A percentile compares a stretch with the other conserved stretches of the same genome.
phyloP scores from a whole-genome alignment of 2,113 vertebrate species.

The Bos javanicus region DNA sequence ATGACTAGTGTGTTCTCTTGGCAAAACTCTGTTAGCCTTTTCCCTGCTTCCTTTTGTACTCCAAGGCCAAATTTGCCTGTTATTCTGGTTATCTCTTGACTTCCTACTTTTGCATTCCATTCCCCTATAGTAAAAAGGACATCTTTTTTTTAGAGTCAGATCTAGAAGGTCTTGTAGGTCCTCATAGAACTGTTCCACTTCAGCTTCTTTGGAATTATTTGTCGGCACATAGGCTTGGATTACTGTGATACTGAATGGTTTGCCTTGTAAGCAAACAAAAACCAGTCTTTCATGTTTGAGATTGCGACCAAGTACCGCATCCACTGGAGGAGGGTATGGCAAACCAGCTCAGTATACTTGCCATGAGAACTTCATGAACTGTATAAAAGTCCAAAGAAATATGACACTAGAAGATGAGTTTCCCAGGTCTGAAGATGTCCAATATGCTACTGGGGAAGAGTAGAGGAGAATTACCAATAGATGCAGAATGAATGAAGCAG shows the following conservation, averaged over 20 bases:
- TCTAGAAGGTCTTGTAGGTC: background rate
- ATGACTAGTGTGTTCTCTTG: background rate
- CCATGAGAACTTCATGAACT: background rate
- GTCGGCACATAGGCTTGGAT: background rate
- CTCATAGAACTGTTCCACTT: background rate
- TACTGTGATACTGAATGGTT: background rate
- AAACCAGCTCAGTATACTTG: background rate
- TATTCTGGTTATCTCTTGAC: background rate
- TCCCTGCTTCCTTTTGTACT: background rate
- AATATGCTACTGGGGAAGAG: background rate
- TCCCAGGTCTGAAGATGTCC: background rate
- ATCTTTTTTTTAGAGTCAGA: background rate
- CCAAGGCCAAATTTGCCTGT: background rate
- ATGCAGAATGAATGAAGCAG: background rate
- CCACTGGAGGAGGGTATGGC: background rate
- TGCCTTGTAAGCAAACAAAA: background rate
- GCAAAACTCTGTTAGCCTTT: background rate
- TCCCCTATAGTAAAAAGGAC: background rate
- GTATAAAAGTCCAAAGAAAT: background rate
- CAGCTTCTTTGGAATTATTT: background rate
- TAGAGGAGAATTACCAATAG: background rate
- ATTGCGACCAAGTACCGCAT: background rate
- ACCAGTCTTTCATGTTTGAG: background rate
- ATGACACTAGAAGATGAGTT: background rate
- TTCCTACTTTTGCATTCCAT: background rate